Conservation (phyloP, 2,888 invertebrate genomes). For the Eilema griseolum region DNA sequence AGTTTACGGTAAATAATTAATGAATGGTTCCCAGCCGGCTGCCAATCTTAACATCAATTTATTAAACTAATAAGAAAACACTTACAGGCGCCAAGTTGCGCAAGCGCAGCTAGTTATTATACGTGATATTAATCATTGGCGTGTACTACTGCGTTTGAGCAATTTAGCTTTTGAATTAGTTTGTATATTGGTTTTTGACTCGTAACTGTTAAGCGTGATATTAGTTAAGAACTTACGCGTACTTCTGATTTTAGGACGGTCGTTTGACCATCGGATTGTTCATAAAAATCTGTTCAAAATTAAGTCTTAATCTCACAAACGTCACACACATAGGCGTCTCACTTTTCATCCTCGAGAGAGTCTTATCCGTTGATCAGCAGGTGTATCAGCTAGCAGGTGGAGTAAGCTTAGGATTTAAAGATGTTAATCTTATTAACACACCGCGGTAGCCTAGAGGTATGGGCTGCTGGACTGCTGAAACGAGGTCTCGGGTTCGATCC, state of each 20-base stretch:
- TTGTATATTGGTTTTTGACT: slow-evolving; percentile 24
- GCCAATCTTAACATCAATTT: slow-evolving; percentile 57
- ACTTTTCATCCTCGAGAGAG: too few relatives aligned
- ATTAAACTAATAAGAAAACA: slow-evolving; percentile 58
- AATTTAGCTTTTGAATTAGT: slow-evolving; percentile 47
- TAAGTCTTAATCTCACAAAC: too few relatives aligned
- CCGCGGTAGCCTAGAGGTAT: too few relatives aligned
- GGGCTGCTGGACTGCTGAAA: too few relatives aligned
- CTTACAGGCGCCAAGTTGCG: slow-evolving; percentile 50
- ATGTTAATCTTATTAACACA: too few relatives aligned
- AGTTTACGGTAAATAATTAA: slow-evolving; percentile 38
- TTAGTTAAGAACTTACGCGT: not conserved
- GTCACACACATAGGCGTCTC: too few relatives aligned
- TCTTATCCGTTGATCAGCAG: too few relatives aligned
- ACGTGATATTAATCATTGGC: slow-evolving; percentile 39
- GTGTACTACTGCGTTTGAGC: slow-evolving; percentile 41
- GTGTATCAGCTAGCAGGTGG: too few relatives aligned
- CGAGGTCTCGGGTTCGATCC: too few relatives aligned
- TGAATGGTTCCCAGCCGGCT: slow-evolving; percentile 26
- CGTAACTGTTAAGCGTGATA: not conserved
- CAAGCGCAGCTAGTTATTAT: slow-evolving; percentile 44
- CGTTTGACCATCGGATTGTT: not conserved
- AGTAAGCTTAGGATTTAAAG: too few relatives aligned
- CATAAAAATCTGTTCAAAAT: too few relatives aligned
- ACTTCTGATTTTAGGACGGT: not conserved